Base-by-base conservation (phyloP, 2,113 vertebrate species). In the Corythoichthys intestinalis region DNA sequence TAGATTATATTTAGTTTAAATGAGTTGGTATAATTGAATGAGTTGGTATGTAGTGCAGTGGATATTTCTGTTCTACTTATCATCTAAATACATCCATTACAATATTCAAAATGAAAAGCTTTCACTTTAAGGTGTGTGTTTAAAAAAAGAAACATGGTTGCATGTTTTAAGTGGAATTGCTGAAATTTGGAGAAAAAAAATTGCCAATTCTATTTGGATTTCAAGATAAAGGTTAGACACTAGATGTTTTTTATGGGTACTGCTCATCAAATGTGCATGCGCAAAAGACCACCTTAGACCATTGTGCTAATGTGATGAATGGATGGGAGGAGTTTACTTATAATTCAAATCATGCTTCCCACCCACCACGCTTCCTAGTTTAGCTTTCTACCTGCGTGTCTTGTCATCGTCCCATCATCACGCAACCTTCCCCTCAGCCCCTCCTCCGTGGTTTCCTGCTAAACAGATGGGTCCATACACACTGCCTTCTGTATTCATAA, bases 401-500 rank as follows among this genome's bases (percentile, higher is more conserved):
- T 38, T 63, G 57, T 71, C 67, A 62, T 74, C 64, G 28, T 60
- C 17, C 66, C 62, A 68, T 70, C 66, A 76, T 89, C 87, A 87
- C 61, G 65, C 80, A 78, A 71, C 60, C 75, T 20, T 48, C 49
- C 70, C 39, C 59, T 14, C 58, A 7, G 3, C 63, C 34, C 59
- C 56, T 4, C 70, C 69, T 66, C 52, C 38, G 34, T 59, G 7
- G 7, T 54, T 69, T 75, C 67, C 61, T 17, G 46, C 72, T 67
- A 76, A 67, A 64, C 87, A 79, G 77, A 85, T 81, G 85, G 72
- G 70, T 20, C 48, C 75, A 67, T 56, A 67, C 73, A 67, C 48
- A n/a, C 66, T 50, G 56, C 54, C 71, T 54, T 66, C 66, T 46
- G 28, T 54, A 6, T 70, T 38, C 10, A 65, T 37, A 61, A 2